Evolutionary conservation across 2,797 vertebrate species (phyloP), one percentile per base, ranked within the genome.

Genomic region (Acanthiza pusilla): DNA sequence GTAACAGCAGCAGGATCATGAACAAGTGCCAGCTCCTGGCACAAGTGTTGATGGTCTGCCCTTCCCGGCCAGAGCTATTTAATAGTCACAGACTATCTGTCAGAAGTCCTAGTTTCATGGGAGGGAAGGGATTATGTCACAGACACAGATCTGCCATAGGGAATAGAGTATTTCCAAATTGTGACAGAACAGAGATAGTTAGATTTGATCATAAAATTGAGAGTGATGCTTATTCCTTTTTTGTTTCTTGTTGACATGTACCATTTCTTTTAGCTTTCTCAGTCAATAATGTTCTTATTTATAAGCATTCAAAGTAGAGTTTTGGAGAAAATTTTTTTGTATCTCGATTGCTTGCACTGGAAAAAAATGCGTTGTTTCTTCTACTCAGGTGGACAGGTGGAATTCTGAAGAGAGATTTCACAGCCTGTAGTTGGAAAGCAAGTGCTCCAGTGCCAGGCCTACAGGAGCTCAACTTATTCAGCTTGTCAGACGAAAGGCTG

Each of bases 1-100:
- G 22, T 78, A 94, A 81, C 18, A 86, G 95, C 85, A 91, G 42
- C 36, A 47, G 70, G 19, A 92, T 72, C 71, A 34, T 6, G 51
- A 90, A 40, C n/a, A 76, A 34, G 43, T 73, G 85, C 77, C 93
- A 95, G 63, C 63, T 95, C 70, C 77, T 94, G 90, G 90, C 88
- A 88, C 60, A 76, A 63, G 51, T 76, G 63, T 1, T 66, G 70
- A 84, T 72, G 58, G 76, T 66, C 30, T 75, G 43, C 42, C 47
- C 63, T 86, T 86, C 66, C 55, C 34, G 32, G 83, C 53, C 68
- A 90, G n/a, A 82, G 51, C 42, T 88, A 45, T 66, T 90, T 76
- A 88, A 91, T 22, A 61, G 58, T 93, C 76, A 67, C 34, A 87
- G 61, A 45, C 60, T 95, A 72, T 85, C 72, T 71, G 71, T 91